These are phyloP conservation scores for Sparidentex hasta DNA, from an alignment of 2,797 vertebrate genomes.

Conservation along the genomic window DNA sequence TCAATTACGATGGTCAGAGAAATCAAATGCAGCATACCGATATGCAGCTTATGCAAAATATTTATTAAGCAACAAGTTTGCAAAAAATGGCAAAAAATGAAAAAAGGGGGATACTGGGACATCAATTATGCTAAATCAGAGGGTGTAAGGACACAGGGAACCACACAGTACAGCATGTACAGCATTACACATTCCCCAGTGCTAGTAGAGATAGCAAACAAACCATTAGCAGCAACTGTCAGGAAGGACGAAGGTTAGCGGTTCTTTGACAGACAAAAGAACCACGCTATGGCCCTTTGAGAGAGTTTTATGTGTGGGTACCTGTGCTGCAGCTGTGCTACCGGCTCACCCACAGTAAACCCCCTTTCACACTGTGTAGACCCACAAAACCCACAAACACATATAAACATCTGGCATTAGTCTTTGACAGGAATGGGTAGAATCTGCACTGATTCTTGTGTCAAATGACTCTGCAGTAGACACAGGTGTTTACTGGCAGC, in stretches of 20 bases:
- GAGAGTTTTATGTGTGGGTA: neutral
- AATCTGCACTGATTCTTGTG: too few species aligned
- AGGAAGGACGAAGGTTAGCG: neutral
- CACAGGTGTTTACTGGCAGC: too few species aligned
- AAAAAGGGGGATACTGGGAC: conserved; percentile 7
- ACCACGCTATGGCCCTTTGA: neutral
- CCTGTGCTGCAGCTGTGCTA: neutral
- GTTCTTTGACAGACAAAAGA: neutral
- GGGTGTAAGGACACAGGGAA: conserved; percentile 1
- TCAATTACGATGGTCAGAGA: conserved; percentile 17
- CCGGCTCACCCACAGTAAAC: neutral
- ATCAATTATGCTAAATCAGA: neutral
- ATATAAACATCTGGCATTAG: too few species aligned
- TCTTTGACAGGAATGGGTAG: too few species aligned
- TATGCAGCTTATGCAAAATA: neutral
- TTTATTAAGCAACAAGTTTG: conserved; percentile 19
- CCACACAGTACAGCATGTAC: neutral
- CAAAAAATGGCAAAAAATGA: conserved; percentile 10
- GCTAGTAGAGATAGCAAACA: conserved; percentile 5
- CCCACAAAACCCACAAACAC: too few species aligned
- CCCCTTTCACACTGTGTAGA: too few species aligned
- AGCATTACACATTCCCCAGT: neutral
- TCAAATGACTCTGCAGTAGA: too few species aligned
- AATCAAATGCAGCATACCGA: conserved; percentile 10
- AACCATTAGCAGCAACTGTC: neutral